Evolutionary conservation across 2,797 vertebrate genomes (phyloP).

Genomic region (Mormyrus hasselquistii): DNA sequence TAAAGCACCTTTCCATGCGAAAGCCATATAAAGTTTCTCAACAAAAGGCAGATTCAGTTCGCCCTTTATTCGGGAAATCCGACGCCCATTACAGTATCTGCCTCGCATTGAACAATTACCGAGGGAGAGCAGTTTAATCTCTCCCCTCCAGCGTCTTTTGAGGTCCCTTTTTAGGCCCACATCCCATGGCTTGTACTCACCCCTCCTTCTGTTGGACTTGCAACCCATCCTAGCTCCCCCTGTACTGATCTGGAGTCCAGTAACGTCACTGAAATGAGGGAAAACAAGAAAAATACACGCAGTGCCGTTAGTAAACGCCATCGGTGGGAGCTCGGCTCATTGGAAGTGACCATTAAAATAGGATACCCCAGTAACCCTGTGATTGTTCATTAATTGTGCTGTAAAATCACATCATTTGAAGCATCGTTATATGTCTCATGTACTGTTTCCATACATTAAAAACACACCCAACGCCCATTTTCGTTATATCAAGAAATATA

Average conservation of each 20-base stretch:
- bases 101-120: constrained; percentile 57
- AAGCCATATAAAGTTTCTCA: constrained; percentile 86
- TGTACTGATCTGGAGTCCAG: constrained; percentile 91
- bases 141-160: constrained; percentile 46
- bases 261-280: constrained; percentile 78
- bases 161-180: background rate
- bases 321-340: background rate
- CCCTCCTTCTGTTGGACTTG: constrained; percentile 90
- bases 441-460: background rate
- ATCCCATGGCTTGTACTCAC: constrained; percentile 64
- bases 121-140: constrained; percentile 49
- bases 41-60: constrained; percentile 82
- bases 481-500: background rate
- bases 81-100: constrained; percentile 74
- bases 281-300: background rate
- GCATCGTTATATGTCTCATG: background rate
- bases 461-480: background rate
- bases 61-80: constrained; percentile 70
- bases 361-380: background rate
- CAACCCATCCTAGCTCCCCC: constrained; percentile 91
- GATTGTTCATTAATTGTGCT: background rate
- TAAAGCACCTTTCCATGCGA: constrained; percentile 52
- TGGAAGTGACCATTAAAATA: background rate
- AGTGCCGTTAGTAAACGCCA: background rate
- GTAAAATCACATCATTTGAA: background rate